These are phyloP conservation scores for Neotoma lepida DNA, from an alignment of 2,113 vertebrate genomes.

Conservation along the genomic window DNA sequence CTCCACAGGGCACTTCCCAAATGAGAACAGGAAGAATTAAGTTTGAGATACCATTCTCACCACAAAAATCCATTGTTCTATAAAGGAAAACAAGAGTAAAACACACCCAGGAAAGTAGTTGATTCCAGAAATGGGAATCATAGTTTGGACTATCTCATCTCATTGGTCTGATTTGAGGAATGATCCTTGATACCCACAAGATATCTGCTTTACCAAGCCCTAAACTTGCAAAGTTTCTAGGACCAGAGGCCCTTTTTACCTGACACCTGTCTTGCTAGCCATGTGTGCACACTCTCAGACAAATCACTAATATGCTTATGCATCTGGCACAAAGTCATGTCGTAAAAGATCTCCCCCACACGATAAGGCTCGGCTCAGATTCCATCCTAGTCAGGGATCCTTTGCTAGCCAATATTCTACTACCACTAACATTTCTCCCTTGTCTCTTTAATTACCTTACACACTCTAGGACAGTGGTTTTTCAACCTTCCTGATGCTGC, in stretches of 20 bases:
- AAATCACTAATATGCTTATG: not conserved
- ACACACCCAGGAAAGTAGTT: not conserved
- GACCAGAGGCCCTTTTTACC: not conserved
- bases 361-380: not conserved
- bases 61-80: not conserved
- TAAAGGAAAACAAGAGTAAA: not conserved
- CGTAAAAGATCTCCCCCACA: not conserved
- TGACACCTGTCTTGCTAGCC: not conserved
- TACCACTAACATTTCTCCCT: not conserved
- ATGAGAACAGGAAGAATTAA: not conserved
- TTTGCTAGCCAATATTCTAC: not conserved
- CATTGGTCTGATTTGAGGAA: not conserved
- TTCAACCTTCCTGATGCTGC: not conserved
- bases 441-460: not conserved
- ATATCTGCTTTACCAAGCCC: too few relatives aligned
- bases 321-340: not conserved
- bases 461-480: not conserved
- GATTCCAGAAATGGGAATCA: not conserved
- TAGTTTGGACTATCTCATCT: not conserved
- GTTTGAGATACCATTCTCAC: not conserved
- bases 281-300: too few relatives aligned
- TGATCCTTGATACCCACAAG: not conserved
- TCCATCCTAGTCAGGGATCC: not conserved
- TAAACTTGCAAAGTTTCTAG: not conserved
- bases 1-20: not conserved